phyloP scores from a whole-genome alignment of 2,113 vertebrate species.

The Saccopteryx leptura region DNA sequence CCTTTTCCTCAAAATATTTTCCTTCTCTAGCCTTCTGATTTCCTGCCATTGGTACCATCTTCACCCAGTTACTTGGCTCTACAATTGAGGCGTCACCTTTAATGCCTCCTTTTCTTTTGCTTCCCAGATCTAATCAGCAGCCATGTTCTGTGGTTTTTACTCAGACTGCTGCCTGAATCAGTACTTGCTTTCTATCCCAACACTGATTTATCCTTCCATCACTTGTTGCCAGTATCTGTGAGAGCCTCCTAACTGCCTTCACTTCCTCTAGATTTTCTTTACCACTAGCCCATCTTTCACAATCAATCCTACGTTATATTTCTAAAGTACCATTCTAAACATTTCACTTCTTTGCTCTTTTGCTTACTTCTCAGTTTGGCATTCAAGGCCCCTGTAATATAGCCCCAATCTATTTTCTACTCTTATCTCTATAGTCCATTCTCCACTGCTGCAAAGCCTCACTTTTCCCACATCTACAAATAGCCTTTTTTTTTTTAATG shows the following conservation, averaged over 20 bases:
- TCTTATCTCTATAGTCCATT: neutral
- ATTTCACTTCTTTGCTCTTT: neutral
- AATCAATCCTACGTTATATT: neutral
- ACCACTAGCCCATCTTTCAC: neutral
- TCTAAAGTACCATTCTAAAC: neutral
- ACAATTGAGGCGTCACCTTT: neutral
- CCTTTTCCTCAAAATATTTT: conserved; percentile 23
- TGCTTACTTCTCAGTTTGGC: neutral
- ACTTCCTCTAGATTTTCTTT: conserved; percentile 7
- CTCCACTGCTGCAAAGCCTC: neutral
- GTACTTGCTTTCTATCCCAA: neutral
- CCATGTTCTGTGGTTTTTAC: neutral
- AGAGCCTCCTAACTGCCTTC: neutral
- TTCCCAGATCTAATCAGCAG: neutral
- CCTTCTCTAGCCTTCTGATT: neutral
- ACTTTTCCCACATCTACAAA: neutral
- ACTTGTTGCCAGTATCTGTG: neutral
- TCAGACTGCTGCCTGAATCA: conserved; percentile 31
- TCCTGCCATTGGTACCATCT: neutral
- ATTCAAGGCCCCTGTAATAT: neutral
- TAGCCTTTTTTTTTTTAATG: neutral
- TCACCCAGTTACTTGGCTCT: neutral
- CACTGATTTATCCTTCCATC: neutral
- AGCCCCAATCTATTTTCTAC: neutral
- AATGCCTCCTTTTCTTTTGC: neutral